Percentiles rank a stretch among this genome's conserved stretches.
These are phyloP conservation scores for Campoplex nolae DNA, from an alignment of 2,888 invertebrate genomes.

Conservation along the genomic window DNA sequence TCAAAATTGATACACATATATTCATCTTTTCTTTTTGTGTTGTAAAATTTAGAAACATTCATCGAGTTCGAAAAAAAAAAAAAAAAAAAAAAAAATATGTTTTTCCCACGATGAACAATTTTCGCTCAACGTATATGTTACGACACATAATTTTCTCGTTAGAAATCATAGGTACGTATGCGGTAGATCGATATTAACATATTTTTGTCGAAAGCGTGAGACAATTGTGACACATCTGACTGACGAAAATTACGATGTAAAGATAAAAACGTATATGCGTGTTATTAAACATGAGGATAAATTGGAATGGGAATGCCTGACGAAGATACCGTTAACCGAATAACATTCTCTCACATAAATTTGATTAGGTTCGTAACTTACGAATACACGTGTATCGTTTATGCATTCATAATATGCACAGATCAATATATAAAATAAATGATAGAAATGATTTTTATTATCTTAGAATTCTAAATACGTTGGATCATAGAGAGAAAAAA, in stretches of 20 bases:
- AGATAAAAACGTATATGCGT: neutral
- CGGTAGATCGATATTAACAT: neutral
- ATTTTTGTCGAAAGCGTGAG: constrained; percentile 39
- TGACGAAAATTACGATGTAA: constrained; percentile 1
- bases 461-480: neutral
- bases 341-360: constrained; percentile 2
- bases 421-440: neutral
- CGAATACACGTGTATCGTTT: neutral
- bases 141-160: neutral
- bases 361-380: neutral
- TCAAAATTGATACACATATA: constrained; percentile 11
- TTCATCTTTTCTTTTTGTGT: neutral
- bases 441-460: constrained; percentile 2
- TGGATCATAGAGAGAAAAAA: neutral
- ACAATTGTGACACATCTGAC: neutral
- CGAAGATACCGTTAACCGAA: neutral
- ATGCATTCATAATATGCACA: neutral
- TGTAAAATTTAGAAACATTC: neutral
- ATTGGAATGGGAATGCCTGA: constrained; percentile 4
- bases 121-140: neutral
- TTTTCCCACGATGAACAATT: constrained; percentile 10
- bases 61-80: neutral
- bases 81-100: neutral
- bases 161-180: neutral
- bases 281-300: neutral